Base-by-base conservation (phyloP, 2,888 invertebrate genomes). In the Sceliomorpha sp. region DNA sequence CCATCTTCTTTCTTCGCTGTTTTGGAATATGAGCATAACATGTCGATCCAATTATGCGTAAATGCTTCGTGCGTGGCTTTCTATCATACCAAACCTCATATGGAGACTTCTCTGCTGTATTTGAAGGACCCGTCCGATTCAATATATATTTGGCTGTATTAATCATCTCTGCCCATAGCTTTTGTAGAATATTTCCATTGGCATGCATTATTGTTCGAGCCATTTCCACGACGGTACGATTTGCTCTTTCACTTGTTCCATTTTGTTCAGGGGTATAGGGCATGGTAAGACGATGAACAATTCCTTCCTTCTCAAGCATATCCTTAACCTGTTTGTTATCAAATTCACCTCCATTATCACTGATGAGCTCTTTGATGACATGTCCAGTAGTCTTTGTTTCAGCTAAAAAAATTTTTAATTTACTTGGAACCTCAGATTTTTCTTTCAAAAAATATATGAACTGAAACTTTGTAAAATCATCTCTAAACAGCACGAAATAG, bases 61-160 rank as follows among this genome's bases (percentile, higher is more conserved):
- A 55, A 66, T 75, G 76, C 20, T 74, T 56, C 0, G 75, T 55
- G 24, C 69, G 51, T 1, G 72, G 75, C 40, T 70, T 75, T 48
- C 67, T 72, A 6, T 70, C 72, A 17, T 70, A 70, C 77, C 78
- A 80, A 2, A 81, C 13, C 45, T 82, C 78, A 39, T 69, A 78
- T 1, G 79, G 80, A 51, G 72, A 76, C 26, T 64, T 70, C 13
- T 63, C 74, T 32, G 67, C 47, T 44, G 69, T 53, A 24, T 62
- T 63, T 10, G 80, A 76, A 45, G 73, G 75, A 29, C 75, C 76
- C 9, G 76, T 77, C 56, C 73, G 39, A 32, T 79, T 77, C 9
- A 77, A 26, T 17, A 77, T 40, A 36, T 75, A 77, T n/a, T 56
- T 32, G 8, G 76, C 76, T 15, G 73, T 64, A 13, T 24, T 69